phyloP scores from a whole-genome alignment of 2,888 invertebrate genomes.

The Melangyna quadrimaculata region DNA sequence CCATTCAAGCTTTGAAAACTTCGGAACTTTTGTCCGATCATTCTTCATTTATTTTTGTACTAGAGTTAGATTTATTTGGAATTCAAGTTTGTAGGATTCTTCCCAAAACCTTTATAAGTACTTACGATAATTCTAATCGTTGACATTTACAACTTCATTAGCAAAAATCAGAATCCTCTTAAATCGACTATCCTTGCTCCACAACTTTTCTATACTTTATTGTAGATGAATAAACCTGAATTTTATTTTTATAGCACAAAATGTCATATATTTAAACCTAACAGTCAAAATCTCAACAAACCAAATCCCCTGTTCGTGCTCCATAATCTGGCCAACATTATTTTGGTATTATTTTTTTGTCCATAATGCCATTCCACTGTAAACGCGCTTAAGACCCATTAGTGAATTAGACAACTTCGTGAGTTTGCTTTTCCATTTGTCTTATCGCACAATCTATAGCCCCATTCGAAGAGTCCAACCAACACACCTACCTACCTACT shows the following conservation, averaged over 20 bases:
- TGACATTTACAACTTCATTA: neutral
- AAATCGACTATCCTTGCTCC: neutral
- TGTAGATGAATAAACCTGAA: neutral
- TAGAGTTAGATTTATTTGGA: too few relatives aligned
- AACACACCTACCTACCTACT: neutral
- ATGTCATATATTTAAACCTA: neutral
- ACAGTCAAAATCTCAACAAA: neutral
- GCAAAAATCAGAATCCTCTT: neutral
- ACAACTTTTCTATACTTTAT: neutral
- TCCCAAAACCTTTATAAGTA: neutral
- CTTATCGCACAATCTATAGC: slow-evolving; percentile 6
- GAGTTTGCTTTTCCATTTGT: slow-evolving; percentile 2
- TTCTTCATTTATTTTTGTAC: too few relatives aligned
- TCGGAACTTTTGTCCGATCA: too few relatives aligned
- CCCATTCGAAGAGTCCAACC: neutral
- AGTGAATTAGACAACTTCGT: slow-evolving; percentile 43
- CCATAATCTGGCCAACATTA: slow-evolving; percentile 28
- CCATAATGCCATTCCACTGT: slow-evolving; percentile 27
- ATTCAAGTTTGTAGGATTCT: too few relatives aligned
- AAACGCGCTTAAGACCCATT: slow-evolving; percentile 47
- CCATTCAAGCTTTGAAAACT: too few relatives aligned
- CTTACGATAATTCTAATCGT: neutral
- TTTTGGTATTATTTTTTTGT: neutral
- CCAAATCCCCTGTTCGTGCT: slow-evolving; percentile 34
- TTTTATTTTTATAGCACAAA: neutral